These are phyloP conservation scores for Mola mola DNA, from an alignment of 2,113 vertebrate species.

Conservation along the genomic window DNA sequence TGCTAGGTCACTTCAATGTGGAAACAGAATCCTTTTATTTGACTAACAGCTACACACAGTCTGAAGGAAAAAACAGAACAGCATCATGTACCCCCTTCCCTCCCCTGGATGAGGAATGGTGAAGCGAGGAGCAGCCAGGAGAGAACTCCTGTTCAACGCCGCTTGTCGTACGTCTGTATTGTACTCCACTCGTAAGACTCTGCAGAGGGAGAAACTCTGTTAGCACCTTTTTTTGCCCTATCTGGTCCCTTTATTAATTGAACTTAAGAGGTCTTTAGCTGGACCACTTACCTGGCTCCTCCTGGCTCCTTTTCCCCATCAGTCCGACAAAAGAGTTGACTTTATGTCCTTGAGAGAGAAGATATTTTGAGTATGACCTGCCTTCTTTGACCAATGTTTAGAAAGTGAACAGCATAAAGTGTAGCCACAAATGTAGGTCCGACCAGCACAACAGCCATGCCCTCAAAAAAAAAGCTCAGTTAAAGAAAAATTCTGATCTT, in stretches of 20 bases:
- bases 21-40: constrained; percentile 77
- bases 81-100: background rate
- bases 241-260: too few relatives aligned
- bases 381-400: too few relatives aligned
- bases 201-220: constrained; percentile 60
- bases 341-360: constrained; percentile 91
- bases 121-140: constrained; percentile 56
- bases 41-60: constrained; percentile 77
- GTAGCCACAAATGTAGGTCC: too few relatives aligned
- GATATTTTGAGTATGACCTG: background rate
- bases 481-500: too few relatives aligned
- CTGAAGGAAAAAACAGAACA: constrained; percentile 76
- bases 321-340: constrained; percentile 96
- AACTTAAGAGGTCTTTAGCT: background rate
- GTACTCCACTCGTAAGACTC: constrained; percentile 88
- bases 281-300: constrained; percentile 89
- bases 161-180: constrained; percentile 85
- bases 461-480: too few relatives aligned
- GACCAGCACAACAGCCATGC: too few relatives aligned
- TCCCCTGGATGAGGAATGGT: constrained; percentile 53
- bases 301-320: constrained; percentile 96
- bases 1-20: constrained; percentile 69
- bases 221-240: too few relatives aligned
- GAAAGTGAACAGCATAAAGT: too few relatives aligned
- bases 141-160: constrained; percentile 78